Percentiles rank a stretch among this genome's conserved stretches.
phyloP scores from a whole-genome alignment of 2,113 vertebrate species.

The Salvator merianae region DNA sequence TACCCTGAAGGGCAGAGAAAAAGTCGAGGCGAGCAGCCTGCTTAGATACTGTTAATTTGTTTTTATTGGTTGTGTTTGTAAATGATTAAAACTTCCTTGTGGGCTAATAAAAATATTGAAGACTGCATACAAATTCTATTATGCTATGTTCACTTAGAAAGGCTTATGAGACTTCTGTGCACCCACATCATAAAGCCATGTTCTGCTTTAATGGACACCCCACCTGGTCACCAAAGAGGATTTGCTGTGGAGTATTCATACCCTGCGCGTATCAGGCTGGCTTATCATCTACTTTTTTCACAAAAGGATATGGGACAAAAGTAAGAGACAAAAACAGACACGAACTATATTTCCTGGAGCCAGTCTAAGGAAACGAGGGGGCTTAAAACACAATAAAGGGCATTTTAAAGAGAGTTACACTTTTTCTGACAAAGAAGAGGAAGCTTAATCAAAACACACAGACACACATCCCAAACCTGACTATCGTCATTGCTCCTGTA shows the following conservation, averaged over 20 bases:
- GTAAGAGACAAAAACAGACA: neutral
- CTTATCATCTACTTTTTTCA: slow-evolving; percentile 3
- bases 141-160: neutral
- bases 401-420: neutral
- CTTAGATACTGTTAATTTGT: neutral
- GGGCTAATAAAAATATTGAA: neutral
- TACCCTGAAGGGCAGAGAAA: neutral
- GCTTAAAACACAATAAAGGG: slow-evolving; percentile 11
- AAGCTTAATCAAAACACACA: neutral
- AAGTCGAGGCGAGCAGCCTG: neutral
- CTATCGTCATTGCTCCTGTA: neutral
- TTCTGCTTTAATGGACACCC: neutral
- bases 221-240: neutral
- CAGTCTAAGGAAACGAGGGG: slow-evolving; percentile 15
- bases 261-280: neutral
- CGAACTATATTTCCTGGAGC: slow-evolving; percentile 5
- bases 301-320: slow-evolving; percentile 12
- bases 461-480: neutral
- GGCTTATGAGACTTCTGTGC: neutral
- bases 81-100: neutral
- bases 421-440: neutral
- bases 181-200: neutral
- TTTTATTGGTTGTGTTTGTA: neutral
- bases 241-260: neutral
- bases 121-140: neutral